phyloP scores from a whole-genome alignment of 2,113 vertebrate genomes.

The Oryzias celebensis region DNA sequence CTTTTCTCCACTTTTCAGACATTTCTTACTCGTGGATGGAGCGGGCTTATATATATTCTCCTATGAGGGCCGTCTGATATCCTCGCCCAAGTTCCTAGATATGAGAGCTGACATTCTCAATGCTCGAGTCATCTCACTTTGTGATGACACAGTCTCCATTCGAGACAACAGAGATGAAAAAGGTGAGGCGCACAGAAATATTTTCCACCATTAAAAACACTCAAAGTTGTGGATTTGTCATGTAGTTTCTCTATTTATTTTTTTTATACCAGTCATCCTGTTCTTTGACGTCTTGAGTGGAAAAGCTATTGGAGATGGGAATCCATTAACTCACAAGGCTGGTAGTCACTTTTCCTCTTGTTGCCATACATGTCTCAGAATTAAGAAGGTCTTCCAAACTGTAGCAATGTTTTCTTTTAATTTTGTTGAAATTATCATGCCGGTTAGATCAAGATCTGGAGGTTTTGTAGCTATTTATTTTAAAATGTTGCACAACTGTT shows the following conservation, averaged over 20 bases:
- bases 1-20: slow-evolving; percentile 66
- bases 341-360: background rate
- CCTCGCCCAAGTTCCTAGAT: slow-evolving; percentile 88
- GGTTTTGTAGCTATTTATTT: too few relatives aligned
- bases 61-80: slow-evolving; percentile 92
- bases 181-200: slow-evolving; percentile 64
- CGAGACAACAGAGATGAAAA: slow-evolving; percentile 91
- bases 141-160: slow-evolving; percentile 90
- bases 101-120: slow-evolving; percentile 91
- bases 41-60: slow-evolving; percentile 90
- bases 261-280: slow-evolving; percentile 81
- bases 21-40: slow-evolving; percentile 93
- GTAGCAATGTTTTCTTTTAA: too few relatives aligned
- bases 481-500: too few relatives aligned
- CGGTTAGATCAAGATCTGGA: too few relatives aligned
- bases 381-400: too few relatives aligned
- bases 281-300: slow-evolving; percentile 91
- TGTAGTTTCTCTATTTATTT: slow-evolving; percentile 1
- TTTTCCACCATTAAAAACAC: background rate
- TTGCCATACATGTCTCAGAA: too few relatives aligned
- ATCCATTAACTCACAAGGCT: slow-evolving; percentile 91
- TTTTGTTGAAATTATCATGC: too few relatives aligned
- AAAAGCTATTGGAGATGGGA: slow-evolving; percentile 89
- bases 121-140: slow-evolving; percentile 86
- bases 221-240: background rate